Base-by-base conservation (phyloP, 92 coral and sea anemone species). In the Diadumene lineata region DNA sequence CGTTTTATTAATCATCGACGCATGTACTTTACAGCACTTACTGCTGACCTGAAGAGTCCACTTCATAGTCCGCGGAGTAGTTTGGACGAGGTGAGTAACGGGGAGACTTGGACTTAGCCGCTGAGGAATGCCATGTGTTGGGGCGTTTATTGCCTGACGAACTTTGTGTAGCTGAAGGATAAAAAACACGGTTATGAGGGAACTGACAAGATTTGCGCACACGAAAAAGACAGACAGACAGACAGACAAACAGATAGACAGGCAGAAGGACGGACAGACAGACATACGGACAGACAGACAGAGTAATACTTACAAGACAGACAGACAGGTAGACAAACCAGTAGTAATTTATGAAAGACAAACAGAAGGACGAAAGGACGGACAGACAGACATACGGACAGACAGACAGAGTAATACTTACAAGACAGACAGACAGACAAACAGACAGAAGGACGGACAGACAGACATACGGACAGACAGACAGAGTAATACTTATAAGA, bases 11-110 rank as follows among this genome's bases (percentile, higher is more conserved):
- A 13, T 4, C 48, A 58, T 23, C 7, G 30, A 25, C 64, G 64
- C 64, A 22, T 22, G 64, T 25, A 26, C 22, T 26, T 58, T 22
- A 30, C 22, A 3, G 64, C 26, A 53, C 66, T 26, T 34, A 66
- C 65, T 15, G 70, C 76, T 79, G 70, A 84, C 89, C 89, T 84
- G 89, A 78, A 10, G 89, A 84, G 72, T 79, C 89, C 50, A 64
- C 74, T 46, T 79, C 89, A 69, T 56, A 60, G 22, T 68, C 84
- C 61, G 46, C 75, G 27, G 48, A 38, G 48, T 50, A 24, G 32
- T 18, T 67, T 48, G 56, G 61, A 22, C 50, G 72, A 1, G 71
- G 58, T 21, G 58, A 44, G 56, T 60, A 50, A 15, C 10, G 62
- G 32, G 25, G 81, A 8, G 68, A 72, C 74, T 43, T 64, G 73